These are phyloP conservation scores for Epizoanthus illoricatus DNA, from an alignment of 92 coral and sea anemone species.

Conservation along the genomic window DNA sequence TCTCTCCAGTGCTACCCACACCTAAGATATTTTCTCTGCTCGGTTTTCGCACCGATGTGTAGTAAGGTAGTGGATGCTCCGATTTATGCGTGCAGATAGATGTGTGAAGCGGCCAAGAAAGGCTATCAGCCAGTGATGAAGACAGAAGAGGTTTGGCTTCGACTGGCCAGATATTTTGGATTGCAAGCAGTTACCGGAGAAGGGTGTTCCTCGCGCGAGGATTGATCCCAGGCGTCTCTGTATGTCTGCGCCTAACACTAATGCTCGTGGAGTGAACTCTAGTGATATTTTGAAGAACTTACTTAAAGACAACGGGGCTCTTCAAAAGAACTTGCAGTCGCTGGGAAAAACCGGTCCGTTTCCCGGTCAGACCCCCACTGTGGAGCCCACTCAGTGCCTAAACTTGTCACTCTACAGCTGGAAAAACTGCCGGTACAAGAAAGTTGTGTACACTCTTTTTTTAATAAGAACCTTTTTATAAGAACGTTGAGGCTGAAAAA, in stretches of 20 bases:
- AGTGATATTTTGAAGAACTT: constrained; percentile 59
- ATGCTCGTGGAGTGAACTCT: constrained; percentile 65
- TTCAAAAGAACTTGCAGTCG: constrained; percentile 57
- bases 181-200: constrained; percentile 68
- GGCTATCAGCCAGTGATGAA: constrained; percentile 84
- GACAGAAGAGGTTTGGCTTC: constrained; percentile 85
- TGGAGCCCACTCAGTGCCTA: constrained; percentile 32
- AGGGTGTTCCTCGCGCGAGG: constrained; percentile 69
- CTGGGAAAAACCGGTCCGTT: constrained; percentile 43
- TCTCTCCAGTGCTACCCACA: constrained; percentile 80
- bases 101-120: constrained; percentile 83
- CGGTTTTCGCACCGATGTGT: constrained; percentile 94
- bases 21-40: constrained; percentile 82
- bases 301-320: constrained; percentile 50
- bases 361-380: constrained; percentile 27
- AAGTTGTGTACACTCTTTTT: constrained; percentile 67
- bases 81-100: constrained; percentile 79
- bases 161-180: constrained; percentile 93
- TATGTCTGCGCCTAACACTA: constrained; percentile 70
- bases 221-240: constrained; percentile 68
- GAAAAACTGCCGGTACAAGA: constrained; percentile 58
- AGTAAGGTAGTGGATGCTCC: constrained; percentile 71
- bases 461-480: no score
- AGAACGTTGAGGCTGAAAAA: no score
- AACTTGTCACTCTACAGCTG: constrained; percentile 49